A percentile compares a stretch with the other conserved stretches of the same genome.
phyloP scores from a whole-genome alignment of 1,140 invertebrate species.

The Phocides pigmalion region DNA sequence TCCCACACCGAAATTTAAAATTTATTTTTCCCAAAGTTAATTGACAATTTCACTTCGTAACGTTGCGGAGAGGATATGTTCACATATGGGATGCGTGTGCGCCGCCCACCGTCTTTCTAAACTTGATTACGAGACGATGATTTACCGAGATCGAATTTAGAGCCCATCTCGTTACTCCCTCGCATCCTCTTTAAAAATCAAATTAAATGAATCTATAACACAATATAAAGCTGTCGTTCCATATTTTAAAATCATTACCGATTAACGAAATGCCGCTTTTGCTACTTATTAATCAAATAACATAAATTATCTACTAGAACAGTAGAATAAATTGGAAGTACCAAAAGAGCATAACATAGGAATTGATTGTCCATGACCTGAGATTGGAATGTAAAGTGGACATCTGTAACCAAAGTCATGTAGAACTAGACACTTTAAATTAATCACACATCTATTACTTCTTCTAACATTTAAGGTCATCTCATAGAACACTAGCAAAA shows the following conservation, averaged over 20 bases:
- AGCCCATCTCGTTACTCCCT: constrained; percentile 67
- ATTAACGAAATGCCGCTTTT: not conserved
- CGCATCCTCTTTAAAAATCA: constrained; percentile 49
- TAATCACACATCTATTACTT: too few species aligned
- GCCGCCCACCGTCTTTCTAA: constrained; percentile 78
- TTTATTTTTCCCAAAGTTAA: constrained; percentile 39
- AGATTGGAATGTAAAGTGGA: too few species aligned
- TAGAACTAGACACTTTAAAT: too few species aligned
- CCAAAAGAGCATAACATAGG: too few species aligned
- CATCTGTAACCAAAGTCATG: too few species aligned
- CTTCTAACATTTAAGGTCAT: too few species aligned
- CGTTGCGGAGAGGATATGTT: constrained; percentile 69
- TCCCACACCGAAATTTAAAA: constrained; percentile 29
- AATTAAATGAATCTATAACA: constrained; percentile 24
- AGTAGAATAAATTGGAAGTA: constrained; percentile 1
- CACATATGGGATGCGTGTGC: constrained; percentile 68
- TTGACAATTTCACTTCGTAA: constrained; percentile 56
- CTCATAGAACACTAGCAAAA: too few species aligned
- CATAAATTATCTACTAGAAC: too few species aligned
- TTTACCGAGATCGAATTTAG: constrained; percentile 80
- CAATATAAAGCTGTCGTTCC: not conserved
- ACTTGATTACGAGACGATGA: constrained; percentile 79
- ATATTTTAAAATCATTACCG: not conserved
- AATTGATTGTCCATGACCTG: too few species aligned
- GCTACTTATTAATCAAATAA: not conserved